phyloP scores from a whole-genome alignment of 1,140 invertebrate species.

The Psix sp. region DNA sequence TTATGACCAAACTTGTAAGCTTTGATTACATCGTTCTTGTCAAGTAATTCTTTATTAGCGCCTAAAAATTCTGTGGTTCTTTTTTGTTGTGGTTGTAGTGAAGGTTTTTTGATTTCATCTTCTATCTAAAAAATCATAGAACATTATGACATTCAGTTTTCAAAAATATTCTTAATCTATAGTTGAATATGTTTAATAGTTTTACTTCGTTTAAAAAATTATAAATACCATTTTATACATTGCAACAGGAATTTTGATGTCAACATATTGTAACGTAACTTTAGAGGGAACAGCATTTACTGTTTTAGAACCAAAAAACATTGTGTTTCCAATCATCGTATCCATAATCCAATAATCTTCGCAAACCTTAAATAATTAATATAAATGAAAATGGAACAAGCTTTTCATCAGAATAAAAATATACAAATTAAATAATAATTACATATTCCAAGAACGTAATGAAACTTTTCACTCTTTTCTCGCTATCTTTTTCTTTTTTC shows the following conservation, averaged over 20 bases:
- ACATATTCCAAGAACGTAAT: no score
- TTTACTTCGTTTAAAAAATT: neutral
- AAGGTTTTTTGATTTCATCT: constrained; percentile 27
- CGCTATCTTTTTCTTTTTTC: no score
- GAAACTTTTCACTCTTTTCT: no score
- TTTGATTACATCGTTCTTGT: constrained; percentile 23
- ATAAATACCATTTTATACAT: constrained; percentile 29
- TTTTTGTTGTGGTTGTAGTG: constrained; percentile 4
- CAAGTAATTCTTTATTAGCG: constrained; percentile 11
- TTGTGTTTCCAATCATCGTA: constrained; percentile 9
- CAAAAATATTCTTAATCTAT: no score
- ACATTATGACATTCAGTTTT: neutral
- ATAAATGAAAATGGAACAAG: neutral
- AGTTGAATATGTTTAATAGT: neutral
- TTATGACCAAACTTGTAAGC: constrained; percentile 34
- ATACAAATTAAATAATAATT: no score
- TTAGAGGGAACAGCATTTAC: constrained; percentile 24
- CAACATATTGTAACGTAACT: constrained; percentile 10
- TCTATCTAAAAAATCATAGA: constrained; percentile 9
- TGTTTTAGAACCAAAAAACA: constrained; percentile 16
- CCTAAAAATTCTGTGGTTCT: constrained; percentile 17
- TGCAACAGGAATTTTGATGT: constrained; percentile 22
- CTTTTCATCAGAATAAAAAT: neutral
- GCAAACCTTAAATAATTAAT: constrained; percentile 4
- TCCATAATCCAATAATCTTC: constrained; percentile 12